Percentiles rank a stretch among this genome's conserved stretches.
Evolutionary conservation across 2,888 invertebrate genomes (phyloP).

Genomic region (Poecilus cupreus): DNA sequence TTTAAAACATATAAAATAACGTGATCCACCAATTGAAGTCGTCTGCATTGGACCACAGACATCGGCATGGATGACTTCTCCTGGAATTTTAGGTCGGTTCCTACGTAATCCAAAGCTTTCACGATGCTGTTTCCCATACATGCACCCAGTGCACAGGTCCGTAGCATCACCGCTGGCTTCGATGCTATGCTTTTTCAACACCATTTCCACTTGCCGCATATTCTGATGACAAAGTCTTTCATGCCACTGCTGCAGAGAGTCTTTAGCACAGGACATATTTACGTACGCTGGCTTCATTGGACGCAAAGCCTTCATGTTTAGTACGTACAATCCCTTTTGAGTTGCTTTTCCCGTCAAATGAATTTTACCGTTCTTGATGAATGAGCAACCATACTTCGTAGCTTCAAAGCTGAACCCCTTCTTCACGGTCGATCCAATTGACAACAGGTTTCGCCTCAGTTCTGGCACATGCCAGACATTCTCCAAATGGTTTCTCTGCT

Average conservation of each 20-base stretch:
- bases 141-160: constrained; percentile 61
- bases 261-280: too few species aligned
- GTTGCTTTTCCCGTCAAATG: too few species aligned
- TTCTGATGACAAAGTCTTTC: constrained; percentile 61
- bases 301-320: too few species aligned
- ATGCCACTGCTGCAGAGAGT: constrained; percentile 54
- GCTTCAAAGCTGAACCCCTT: too few species aligned
- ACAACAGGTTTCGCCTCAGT: too few species aligned
- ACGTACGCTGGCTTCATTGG: too few species aligned
- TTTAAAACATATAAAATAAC: constrained; percentile 65
- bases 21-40: constrained; percentile 63
- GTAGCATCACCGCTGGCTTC: constrained; percentile 22
- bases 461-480: too few species aligned
- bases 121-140: constrained; percentile 61
- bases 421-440: too few species aligned
- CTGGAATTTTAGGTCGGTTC: constrained; percentile 60
- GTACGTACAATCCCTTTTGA: too few species aligned
- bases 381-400: too few species aligned
- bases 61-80: constrained; percentile 61
- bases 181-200: constrained; percentile 45
- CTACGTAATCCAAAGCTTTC: constrained; percentile 48
- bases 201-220: constrained; percentile 54
- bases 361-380: too few species aligned
- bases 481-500: neutral
- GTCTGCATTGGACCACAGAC: constrained; percentile 22